Evolutionary conservation across 2,888 invertebrate genomes (phyloP), one percentile per base, ranked within the genome.

Genomic region (Linnaemya tessellans): DNA sequence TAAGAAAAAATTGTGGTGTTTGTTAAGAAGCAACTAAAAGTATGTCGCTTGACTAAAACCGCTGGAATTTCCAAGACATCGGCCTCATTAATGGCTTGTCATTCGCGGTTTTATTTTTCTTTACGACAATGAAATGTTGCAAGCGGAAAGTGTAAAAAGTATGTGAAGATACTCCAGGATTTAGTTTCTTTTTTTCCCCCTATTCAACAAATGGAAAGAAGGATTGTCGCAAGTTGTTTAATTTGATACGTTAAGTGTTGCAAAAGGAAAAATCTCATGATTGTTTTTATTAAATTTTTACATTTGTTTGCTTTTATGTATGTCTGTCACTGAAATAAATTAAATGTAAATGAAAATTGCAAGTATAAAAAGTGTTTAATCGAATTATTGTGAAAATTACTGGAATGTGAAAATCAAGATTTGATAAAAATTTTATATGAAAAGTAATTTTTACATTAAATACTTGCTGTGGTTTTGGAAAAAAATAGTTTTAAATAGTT

Each of bases 31-130:
- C 68, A 64, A 49, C 38, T 65, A 75, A 62, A 68, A 68, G 75
- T 81, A 75, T 64, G 38, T 82, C 75, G 81, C 56, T 73, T 80
- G 60, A 60, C 64, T 70, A 68, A 81, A 85, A 74, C 41, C 78
- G 74, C 64, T 81, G 84, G 84, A 85, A 85, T 85, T 85, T 85
- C 81, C 84, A 85, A 81, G 84, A 85, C 81, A 85, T 79, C 84
- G 84, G 78, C 81, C 84, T 85, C 84, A 85, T 85, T 85, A 81
- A 85, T 85, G 84, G 79, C 58, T 81, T 81, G 84, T 85, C 78
- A 85, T 81, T 65, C 73, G 74, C 46, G 35, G 30, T 78, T 62
- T 70, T 70, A 13, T 41, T 68, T 60, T 67, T 18, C 3, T 60
- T 41, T 38, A 10, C 8, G 3, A 64, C 38, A 70, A 54, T 41